Evolutionary conservation across 1,140 invertebrate genomes (phyloP).

Genomic region (Eubasilissa regina): DNA sequence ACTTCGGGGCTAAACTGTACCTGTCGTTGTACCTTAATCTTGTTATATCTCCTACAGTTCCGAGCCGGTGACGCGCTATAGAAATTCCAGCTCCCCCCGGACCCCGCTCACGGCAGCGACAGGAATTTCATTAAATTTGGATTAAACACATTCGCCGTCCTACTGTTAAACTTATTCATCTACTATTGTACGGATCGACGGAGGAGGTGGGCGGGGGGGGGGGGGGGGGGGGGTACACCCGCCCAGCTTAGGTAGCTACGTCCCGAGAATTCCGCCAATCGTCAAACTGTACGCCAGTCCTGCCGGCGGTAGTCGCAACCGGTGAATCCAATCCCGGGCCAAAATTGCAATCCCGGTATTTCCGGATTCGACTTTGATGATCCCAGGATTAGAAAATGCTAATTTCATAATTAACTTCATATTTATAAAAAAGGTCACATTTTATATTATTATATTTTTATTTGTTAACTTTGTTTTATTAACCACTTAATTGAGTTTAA

Average conservation of each 20-base stretch:
- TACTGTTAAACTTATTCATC: slow-evolving; percentile 47
- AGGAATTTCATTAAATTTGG: slow-evolving; percentile 61
- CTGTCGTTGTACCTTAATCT: too few relatives aligned
- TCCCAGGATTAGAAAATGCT: too few relatives aligned
- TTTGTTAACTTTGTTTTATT: too few relatives aligned
- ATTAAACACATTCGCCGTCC: slow-evolving; percentile 59
- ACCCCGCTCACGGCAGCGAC: background rate
- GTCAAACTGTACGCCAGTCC: slow-evolving; percentile 3
- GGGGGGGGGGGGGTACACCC: background rate
- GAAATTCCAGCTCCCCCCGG: background rate
- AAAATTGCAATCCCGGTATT: background rate
- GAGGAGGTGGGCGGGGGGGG: background rate
- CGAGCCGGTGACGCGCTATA: background rate
- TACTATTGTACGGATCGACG: slow-evolving; percentile 29
- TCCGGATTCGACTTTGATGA: background rate
- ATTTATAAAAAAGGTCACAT: too few relatives aligned
- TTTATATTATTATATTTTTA: too few relatives aligned
- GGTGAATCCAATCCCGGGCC: too few relatives aligned
- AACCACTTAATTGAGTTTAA: too few relatives aligned
- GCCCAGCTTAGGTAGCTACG: background rate
- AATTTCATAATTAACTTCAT: too few relatives aligned
- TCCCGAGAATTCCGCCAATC: background rate
- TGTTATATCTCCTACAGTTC: background rate
- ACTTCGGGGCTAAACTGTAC: too few relatives aligned
- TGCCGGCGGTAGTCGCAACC: too few relatives aligned